phyloP scores from a whole-genome alignment of 2,888 invertebrate species.

The Trissoscelio sp. region DNA sequence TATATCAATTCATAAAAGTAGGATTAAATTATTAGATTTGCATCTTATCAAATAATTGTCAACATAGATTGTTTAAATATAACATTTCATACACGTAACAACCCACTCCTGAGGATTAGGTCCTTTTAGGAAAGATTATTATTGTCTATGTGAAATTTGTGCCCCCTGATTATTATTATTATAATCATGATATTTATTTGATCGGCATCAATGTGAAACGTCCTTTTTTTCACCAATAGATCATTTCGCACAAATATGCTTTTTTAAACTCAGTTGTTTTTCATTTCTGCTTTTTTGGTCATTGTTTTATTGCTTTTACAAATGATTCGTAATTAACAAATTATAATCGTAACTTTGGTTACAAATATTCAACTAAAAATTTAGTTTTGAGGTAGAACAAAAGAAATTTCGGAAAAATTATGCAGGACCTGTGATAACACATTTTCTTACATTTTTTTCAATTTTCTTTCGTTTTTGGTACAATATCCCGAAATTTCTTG shows the following conservation, averaged over 20 bases:
- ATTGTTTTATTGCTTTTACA: constrained; percentile 1
- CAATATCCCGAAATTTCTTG: constrained; percentile 40
- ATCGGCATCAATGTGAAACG: constrained; percentile 24
- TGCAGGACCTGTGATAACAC: neutral
- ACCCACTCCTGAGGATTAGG: neutral
- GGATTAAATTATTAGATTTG: no score
- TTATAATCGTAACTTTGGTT: neutral
- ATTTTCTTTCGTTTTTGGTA: no score
- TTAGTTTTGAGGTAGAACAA: constrained; percentile 34
- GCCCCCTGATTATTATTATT: constrained; percentile 31
- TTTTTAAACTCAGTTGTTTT: neutral
- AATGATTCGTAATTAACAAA: no score
- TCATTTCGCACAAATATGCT: constrained; percentile 11
- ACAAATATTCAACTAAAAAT: neutral
- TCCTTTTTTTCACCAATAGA: neutral
- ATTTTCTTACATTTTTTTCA: no score
- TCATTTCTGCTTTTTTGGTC: neutral
- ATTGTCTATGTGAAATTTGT: constrained; percentile 45
- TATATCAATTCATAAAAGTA: no score
- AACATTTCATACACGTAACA: constrained; percentile 37
- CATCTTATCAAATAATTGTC: no score
- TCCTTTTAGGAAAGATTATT: constrained; percentile 38
- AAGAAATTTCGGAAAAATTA: constrained; percentile 39
- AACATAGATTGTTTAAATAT: constrained; percentile 21
- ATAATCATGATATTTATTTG: constrained; percentile 16